Conservation (phyloP, 2,888 invertebrate genomes). For the Chymomyza amoena region DNA sequence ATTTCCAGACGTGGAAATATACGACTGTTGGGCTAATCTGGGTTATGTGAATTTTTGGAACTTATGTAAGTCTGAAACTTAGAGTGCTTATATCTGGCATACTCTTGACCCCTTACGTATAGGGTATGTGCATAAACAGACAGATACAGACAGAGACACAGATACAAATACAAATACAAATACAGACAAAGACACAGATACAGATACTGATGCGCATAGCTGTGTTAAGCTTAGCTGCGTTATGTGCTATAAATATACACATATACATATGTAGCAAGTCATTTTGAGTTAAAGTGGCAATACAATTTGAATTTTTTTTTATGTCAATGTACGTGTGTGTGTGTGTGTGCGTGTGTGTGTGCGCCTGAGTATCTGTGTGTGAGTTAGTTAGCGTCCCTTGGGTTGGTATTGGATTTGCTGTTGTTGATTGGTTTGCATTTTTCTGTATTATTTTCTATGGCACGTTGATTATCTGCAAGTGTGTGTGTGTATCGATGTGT, state of each 20-base stretch:
- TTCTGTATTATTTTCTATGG: slow-evolving; percentile 29
- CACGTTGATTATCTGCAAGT: slow-evolving; percentile 36
- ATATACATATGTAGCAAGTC: slow-evolving; percentile 58
- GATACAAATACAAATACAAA: too few relatives aligned
- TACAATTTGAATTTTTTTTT: slow-evolving; percentile 65
- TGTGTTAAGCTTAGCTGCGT: background rate
- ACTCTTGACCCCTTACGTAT: slow-evolving; percentile 30
- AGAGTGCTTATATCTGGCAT: too few relatives aligned
- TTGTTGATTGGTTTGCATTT: slow-evolving; percentile 64
- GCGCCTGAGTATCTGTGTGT: slow-evolving; percentile 18
- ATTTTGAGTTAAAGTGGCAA: slow-evolving; percentile 69
- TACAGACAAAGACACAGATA: background rate
- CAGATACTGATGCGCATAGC: background rate
- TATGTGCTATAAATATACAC: background rate
- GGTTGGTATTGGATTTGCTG: slow-evolving; percentile 59
- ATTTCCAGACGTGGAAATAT: too few relatives aligned
- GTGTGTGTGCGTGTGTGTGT: slow-evolving; percentile 5
- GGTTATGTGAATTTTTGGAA: too few relatives aligned
- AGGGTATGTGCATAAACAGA: slow-evolving; percentile 23
- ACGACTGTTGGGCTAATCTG: too few relatives aligned
- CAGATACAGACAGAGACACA: slow-evolving; percentile 6
- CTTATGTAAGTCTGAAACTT: too few relatives aligned
- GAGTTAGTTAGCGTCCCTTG: slow-evolving; percentile 59
- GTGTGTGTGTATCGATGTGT: slow-evolving; percentile 1
- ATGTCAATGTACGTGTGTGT: slow-evolving; percentile 33